Percentiles rank a stretch among this genome's conserved stretches.
Conservation (phyloP, 2,888 invertebrate species). For the Pemphredon lugubris region DNA sequence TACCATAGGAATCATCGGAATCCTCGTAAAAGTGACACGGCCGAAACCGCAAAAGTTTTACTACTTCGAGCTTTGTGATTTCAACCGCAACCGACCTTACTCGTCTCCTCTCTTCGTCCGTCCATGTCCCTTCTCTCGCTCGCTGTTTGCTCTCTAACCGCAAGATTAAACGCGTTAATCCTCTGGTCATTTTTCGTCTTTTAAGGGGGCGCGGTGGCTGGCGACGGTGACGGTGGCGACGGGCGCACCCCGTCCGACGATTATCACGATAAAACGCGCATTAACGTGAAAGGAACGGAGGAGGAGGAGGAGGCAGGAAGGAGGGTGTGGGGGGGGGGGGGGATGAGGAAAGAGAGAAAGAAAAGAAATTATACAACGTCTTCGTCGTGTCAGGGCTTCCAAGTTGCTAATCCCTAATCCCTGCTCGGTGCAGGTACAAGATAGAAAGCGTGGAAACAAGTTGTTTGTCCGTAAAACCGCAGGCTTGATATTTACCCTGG, state of each 20-base stretch:
- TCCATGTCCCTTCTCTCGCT: constrained; percentile 39
- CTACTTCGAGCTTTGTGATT: constrained; percentile 49
- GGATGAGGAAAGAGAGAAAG: constrained; percentile 5
- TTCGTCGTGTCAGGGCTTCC: constrained; percentile 13
- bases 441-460: constrained; percentile 40
- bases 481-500: constrained; percentile 57
- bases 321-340: background rate
- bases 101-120: constrained; percentile 38
- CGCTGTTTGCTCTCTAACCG: constrained; percentile 70
- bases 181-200: constrained; percentile 47
- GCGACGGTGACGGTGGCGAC: too few relatives aligned
- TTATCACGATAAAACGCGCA: constrained; percentile 41
- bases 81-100: constrained; percentile 54
- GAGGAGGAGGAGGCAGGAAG: background rate
- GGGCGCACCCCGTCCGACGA: constrained; percentile 41
- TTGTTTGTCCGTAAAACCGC: constrained; percentile 58
- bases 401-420: constrained; percentile 60
- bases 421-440: constrained; percentile 29
- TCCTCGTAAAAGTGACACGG: constrained; percentile 37
- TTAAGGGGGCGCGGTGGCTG: too few relatives aligned
- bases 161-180: constrained; percentile 74
- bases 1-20: background rate
- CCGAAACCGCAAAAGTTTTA: constrained; percentile 60
- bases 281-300: constrained; percentile 12
- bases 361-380: constrained; percentile 17